Percentiles rank a stretch among this genome's conserved stretches.
Evolutionary conservation across 2,113 vertebrate species (phyloP).

Genomic region (Parus major): DNA sequence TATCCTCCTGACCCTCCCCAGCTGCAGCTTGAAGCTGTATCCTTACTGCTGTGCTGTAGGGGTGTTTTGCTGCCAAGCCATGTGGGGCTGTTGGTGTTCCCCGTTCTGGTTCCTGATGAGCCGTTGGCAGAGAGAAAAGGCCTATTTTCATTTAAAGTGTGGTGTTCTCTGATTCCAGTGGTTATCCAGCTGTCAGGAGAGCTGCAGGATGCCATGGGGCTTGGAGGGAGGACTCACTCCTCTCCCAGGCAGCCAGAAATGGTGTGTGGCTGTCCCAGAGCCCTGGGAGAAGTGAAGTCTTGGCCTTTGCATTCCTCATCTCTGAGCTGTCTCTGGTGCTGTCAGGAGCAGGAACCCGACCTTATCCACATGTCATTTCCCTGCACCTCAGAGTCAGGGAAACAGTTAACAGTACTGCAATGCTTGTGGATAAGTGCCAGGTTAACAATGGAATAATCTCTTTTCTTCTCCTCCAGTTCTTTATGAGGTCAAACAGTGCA

Average conservation of each 20-base stretch:
- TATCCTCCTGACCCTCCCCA: neutral
- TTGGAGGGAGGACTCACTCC: neutral
- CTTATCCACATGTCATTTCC: neutral
- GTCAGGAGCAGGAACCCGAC: rapidly evolving
- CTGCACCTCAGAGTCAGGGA: neutral
- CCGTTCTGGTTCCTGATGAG: rapidly evolving
- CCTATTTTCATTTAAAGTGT: neutral
- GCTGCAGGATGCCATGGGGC: rapidly evolving
- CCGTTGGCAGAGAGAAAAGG: neutral
- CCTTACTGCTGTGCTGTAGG: no score
- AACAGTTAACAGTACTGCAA: neutral
- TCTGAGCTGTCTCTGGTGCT: neutral
- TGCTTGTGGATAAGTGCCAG: neutral
- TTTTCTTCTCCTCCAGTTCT: neutral
- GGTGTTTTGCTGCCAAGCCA: neutral
- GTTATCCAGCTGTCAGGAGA: neutral
- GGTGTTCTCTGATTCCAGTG: neutral
- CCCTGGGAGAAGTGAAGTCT: neutral
- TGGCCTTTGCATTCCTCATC: neutral
- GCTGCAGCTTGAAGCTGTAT: neutral
- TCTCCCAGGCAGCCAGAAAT: neutral
- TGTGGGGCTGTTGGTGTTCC: neutral
- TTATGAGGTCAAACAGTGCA: neutral
- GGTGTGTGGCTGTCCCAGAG: rapidly evolving
- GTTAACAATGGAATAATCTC: neutral